These are phyloP conservation scores for Canis aureus DNA, from an alignment of 2,113 vertebrate species.

Conservation along the genomic window DNA sequence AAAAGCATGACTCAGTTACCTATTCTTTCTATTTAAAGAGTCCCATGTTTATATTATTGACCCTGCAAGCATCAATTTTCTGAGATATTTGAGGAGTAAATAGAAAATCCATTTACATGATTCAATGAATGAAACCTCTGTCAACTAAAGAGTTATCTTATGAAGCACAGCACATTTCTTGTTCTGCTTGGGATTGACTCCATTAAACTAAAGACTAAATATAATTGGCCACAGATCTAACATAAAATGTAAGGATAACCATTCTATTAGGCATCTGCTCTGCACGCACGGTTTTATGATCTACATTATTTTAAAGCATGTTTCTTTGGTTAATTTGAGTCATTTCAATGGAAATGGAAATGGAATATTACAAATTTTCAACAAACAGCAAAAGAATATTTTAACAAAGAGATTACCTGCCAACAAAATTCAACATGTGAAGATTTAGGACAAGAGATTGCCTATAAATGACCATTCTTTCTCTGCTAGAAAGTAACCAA, in stretches of 20 bases:
- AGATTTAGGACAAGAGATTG: neutral
- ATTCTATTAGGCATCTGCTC: neutral
- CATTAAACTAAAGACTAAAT: conserved; percentile 37
- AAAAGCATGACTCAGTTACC: neutral
- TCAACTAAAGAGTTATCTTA: neutral
- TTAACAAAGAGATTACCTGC: neutral
- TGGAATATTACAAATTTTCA: conserved; percentile 1
- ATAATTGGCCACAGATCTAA: neutral
- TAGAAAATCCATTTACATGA: conserved; percentile 32
- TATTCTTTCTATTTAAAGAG: neutral
- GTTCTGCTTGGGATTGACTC: neutral
- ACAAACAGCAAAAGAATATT: neutral
- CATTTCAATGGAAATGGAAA: neutral
- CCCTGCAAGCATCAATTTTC: neutral
- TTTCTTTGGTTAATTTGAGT: conserved; percentile 1
- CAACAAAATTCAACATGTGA: neutral
- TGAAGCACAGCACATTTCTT: neutral
- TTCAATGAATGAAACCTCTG: neutral
- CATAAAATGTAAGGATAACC: neutral
- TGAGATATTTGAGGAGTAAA: conserved; percentile 24
- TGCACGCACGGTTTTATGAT: neutral
- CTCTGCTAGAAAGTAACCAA: neutral
- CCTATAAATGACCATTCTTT: neutral
- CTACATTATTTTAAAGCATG: neutral
- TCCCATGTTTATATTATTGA: neutral